These are phyloP conservation scores for Himalopsyche kuldschensis DNA, from an alignment of 2,888 invertebrate genomes.

Conservation along the genomic window DNA sequence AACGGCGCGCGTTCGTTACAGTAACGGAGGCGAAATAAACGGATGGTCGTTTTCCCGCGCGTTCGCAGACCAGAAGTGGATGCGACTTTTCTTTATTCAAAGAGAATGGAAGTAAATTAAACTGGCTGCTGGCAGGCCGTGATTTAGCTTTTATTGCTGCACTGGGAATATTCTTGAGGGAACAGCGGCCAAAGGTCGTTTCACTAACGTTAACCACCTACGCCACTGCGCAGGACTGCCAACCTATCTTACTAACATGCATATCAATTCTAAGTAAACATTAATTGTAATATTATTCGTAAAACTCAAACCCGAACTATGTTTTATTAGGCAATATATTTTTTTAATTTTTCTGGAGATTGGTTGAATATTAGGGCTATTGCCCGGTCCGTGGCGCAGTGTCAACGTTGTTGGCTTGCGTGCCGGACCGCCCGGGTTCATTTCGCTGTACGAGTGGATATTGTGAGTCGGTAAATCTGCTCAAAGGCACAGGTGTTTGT, in stretches of 20 bases:
- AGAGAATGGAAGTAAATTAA: constrained; percentile 35
- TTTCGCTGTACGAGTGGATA: too few relatives aligned
- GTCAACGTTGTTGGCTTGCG: too few relatives aligned
- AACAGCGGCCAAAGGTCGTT: constrained; percentile 11
- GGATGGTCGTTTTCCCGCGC: background rate
- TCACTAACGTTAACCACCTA: constrained; percentile 13
- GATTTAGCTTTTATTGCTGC: constrained; percentile 40
- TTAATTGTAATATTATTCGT: background rate
- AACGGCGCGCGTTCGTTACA: background rate
- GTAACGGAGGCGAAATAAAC: background rate
- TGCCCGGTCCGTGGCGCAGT: too few relatives aligned
- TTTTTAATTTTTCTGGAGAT: too few relatives aligned
- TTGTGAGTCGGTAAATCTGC: too few relatives aligned
- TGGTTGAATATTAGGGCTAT: too few relatives aligned
- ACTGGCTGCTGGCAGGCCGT: constrained; percentile 34
- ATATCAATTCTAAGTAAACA: background rate
- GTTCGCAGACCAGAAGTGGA: background rate
- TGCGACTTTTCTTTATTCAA: constrained; percentile 35
- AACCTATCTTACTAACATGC: background rate
- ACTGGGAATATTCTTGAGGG: constrained; percentile 32
- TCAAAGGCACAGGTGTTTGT: too few relatives aligned
- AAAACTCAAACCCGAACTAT: too few relatives aligned
- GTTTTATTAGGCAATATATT: too few relatives aligned
- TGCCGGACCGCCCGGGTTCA: too few relatives aligned
- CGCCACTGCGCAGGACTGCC: background rate